A percentile compares a stretch with the other conserved stretches of the same genome.
Evolutionary conservation across 2,888 invertebrate species (phyloP).

Genomic region (Teleiodes luculella): DNA sequence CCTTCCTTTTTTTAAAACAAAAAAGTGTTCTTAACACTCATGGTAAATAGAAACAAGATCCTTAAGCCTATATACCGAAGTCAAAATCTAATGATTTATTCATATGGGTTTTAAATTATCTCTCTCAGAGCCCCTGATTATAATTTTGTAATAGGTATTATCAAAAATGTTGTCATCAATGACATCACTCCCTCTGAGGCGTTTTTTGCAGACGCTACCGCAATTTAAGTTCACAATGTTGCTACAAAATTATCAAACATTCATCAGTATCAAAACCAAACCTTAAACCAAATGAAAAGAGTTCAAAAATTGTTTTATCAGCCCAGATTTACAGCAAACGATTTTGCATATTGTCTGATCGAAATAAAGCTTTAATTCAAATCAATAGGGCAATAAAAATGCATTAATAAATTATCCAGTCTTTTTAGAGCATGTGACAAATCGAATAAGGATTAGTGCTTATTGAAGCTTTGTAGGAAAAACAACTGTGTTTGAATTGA

Average conservation of each 20-base stretch:
- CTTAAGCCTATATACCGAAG: no score
- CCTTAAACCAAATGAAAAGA: background rate
- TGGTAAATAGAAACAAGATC: no score
- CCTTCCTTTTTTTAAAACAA: no score
- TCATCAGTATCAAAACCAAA: constrained; percentile 25
- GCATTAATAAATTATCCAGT: constrained; percentile 18
- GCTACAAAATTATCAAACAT: constrained; percentile 22
- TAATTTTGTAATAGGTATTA: no score
- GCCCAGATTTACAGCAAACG: background rate
- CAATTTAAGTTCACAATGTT: constrained; percentile 49
- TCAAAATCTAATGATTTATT: no score
- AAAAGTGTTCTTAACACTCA: no score
- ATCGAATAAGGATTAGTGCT: constrained; percentile 44
- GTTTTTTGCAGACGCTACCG: constrained; percentile 47
- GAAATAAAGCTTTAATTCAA: constrained; percentile 22
- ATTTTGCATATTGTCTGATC: background rate
- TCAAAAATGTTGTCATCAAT: no score
- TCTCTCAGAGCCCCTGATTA: background rate
- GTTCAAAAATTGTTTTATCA: background rate
- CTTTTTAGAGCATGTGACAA: constrained; percentile 39
- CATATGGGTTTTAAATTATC: no score
- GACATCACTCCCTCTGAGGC: constrained; percentile 45
- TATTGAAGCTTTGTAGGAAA: constrained; percentile 3
- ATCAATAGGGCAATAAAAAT: constrained; percentile 16
- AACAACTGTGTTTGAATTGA: background rate